Percentiles rank a stretch among this genome's conserved stretches.
Conservation (phyloP, 2,888 invertebrate genomes). For the Meloe dianella region DNA sequence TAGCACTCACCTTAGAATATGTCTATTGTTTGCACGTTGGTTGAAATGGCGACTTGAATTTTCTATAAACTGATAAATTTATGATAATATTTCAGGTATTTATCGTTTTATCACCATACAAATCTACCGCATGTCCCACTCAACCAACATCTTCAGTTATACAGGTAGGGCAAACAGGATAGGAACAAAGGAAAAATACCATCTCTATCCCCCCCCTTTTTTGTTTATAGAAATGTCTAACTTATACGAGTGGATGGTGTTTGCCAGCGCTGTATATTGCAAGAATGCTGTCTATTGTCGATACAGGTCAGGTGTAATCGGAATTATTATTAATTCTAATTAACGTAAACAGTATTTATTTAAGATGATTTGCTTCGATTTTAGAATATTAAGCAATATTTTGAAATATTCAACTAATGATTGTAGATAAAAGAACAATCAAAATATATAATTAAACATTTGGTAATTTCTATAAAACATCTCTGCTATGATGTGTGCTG, state of each 20-base stretch:
- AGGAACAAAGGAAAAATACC: too few relatives aligned
- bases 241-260: too few relatives aligned
- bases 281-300: too few relatives aligned
- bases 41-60: background rate
- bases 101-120: background rate
- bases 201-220: too few relatives aligned
- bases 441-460: slow-evolving; percentile 7
- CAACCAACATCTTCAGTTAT: too few relatives aligned
- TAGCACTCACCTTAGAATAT: background rate
- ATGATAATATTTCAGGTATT: background rate
- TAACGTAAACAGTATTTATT: background rate
- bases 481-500: background rate
- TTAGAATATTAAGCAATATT: background rate
- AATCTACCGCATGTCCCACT: background rate
- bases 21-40: background rate
- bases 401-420: background rate
- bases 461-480: background rate
- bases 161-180: too few relatives aligned
- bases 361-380: background rate
- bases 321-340: background rate
- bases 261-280: too few relatives aligned
- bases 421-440: background rate
- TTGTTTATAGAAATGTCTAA: too few relatives aligned
- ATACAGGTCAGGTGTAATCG: too few relatives aligned
- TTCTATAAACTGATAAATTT: background rate